These are phyloP conservation scores for Sialis lutaria DNA, from an alignment of 2,888 invertebrate genomes.

Conservation along the genomic window DNA sequence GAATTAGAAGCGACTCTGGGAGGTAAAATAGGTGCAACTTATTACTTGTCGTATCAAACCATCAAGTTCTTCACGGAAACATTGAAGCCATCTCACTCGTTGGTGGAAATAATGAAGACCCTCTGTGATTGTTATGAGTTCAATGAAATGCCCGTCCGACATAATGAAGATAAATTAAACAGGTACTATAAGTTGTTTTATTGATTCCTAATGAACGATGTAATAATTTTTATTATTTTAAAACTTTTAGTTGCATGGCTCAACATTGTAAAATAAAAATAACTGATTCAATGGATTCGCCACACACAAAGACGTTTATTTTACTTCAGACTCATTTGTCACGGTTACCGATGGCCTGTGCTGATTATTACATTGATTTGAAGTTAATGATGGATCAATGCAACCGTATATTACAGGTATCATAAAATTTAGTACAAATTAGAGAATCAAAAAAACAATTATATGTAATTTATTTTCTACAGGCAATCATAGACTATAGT, in stretches of 20 bases:
- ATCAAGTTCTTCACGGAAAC: slow-evolving; percentile 65
- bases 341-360: slow-evolving; percentile 63
- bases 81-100: slow-evolving; percentile 41
- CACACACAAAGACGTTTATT: slow-evolving; percentile 86
- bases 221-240: neutral
- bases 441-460: too few species aligned
- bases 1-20: slow-evolving; percentile 52
- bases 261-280: slow-evolving; percentile 56
- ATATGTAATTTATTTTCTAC: slow-evolving; percentile 86
- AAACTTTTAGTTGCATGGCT: slow-evolving; percentile 53
- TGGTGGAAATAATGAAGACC: slow-evolving; percentile 58
- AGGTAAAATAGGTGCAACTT: slow-evolving; percentile 90
- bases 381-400: slow-evolving; percentile 95
- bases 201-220: neutral
- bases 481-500: slow-evolving; percentile 91
- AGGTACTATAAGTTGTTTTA: slow-evolving; percentile 35
- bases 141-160: slow-evolving; percentile 85
- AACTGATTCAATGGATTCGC: slow-evolving; percentile 67
- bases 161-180: slow-evolving; percentile 91
- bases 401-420: slow-evolving; percentile 75
- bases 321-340: slow-evolving; percentile 89
- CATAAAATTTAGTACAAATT: too few species aligned
- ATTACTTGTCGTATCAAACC: slow-evolving; percentile 87
- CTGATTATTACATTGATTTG: slow-evolving; percentile 91
- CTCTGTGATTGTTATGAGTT: slow-evolving; percentile 81